Conservation (phyloP, 2,797 vertebrate species). For the Steatocranus sp. region DNA sequence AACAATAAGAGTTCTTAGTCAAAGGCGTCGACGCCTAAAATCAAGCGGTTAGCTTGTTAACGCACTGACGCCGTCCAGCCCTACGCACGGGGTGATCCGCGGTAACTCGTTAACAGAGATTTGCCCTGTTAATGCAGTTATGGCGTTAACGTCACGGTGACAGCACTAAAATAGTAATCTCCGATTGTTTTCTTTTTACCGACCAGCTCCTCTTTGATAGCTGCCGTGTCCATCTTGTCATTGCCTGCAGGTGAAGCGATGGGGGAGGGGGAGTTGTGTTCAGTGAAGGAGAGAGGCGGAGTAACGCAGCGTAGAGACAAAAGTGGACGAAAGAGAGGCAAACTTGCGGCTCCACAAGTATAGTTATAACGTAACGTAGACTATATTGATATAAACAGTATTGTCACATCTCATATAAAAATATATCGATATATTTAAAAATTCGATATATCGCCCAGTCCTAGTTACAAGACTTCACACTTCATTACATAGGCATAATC, state of each 20-base stretch:
- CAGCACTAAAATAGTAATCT: no score
- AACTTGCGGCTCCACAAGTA: not conserved
- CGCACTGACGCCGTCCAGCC: accelerated
- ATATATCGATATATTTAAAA: not conserved
- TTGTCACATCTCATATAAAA: not conserved
- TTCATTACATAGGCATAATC: not conserved
- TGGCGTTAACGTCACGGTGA: no score
- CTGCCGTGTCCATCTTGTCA: no score
- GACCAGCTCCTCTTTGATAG: no score
- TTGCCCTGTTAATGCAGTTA: no score
- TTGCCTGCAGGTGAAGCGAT: no score
- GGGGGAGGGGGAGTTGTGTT: no score
- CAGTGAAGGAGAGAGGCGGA: no score
- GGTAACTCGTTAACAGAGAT: not conserved
- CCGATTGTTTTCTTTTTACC: no score
- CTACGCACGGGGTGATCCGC: accelerated
- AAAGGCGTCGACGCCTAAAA: not conserved
- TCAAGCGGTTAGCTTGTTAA: not conserved
- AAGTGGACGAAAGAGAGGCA: no score
- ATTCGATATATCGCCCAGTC: not conserved
- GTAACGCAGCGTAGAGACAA: no score
- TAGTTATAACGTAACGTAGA: not conserved
- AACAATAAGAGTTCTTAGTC: not conserved
- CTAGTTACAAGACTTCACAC: not conserved
- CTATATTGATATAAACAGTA: not conserved